phyloP scores from a whole-genome alignment of 2,113 vertebrate genomes.

The Xiphias gladius region DNA sequence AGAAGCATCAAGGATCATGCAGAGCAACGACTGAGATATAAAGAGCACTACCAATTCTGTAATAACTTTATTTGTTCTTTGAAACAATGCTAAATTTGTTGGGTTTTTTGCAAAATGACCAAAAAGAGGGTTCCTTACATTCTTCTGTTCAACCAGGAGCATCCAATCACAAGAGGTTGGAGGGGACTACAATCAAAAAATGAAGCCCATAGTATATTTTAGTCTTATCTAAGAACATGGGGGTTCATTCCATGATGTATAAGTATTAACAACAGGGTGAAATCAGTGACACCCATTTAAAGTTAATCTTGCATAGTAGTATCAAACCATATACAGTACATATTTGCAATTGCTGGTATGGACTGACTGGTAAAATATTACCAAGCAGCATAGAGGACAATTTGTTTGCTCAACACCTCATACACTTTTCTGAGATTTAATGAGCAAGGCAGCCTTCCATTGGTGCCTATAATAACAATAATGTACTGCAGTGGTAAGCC shows the following conservation, averaged over 20 bases:
- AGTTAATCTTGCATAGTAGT: background rate
- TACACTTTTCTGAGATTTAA: background rate
- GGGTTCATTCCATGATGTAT: slow-evolving; percentile 50
- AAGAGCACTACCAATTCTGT: slow-evolving; percentile 28
- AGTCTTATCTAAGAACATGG: slow-evolving; percentile 62
- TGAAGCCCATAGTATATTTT: slow-evolving; percentile 74
- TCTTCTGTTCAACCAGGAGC: slow-evolving; percentile 82
- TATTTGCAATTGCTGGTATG: slow-evolving; percentile 1
- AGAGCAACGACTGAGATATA: slow-evolving; percentile 39
- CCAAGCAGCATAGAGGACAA: background rate
- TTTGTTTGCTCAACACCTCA: background rate
- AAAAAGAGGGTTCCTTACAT: slow-evolving; percentile 79
- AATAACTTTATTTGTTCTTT: slow-evolving; percentile 41
- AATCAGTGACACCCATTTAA: slow-evolving; percentile 30
- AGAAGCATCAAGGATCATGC: slow-evolving; percentile 41
- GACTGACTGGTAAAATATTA: background rate
- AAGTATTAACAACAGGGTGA: slow-evolving; percentile 33
- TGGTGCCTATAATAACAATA: background rate
- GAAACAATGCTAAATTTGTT: slow-evolving; percentile 48
- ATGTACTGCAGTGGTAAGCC: slow-evolving; percentile 1
- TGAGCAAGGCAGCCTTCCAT: slow-evolving; percentile 9
- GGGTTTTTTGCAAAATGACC: slow-evolving; percentile 66
- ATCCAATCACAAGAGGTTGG: slow-evolving; percentile 81
- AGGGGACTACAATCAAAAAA: slow-evolving; percentile 80
- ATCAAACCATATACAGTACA: slow-evolving; percentile 20